Percentiles rank a stretch among this genome's conserved stretches.
Evolutionary conservation across 1,140 invertebrate species (phyloP).

Genomic region (Prorops nasuta): DNA sequence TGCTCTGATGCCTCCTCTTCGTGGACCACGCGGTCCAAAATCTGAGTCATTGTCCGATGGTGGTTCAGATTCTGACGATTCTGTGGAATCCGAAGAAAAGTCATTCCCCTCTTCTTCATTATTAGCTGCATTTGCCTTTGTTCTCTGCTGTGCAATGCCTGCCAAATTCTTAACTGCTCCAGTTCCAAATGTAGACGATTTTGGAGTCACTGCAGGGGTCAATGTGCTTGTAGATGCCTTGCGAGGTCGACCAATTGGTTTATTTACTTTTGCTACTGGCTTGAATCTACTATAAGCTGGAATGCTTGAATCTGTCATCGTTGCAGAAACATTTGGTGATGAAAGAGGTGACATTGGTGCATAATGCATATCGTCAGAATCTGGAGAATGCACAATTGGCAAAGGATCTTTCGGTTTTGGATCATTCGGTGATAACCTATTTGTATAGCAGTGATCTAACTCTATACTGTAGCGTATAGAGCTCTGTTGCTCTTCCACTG

Average conservation of each 20-base stretch:
- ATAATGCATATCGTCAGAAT: constrained; percentile 33
- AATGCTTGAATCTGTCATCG: constrained; percentile 5
- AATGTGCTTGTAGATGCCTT: constrained; percentile 6
- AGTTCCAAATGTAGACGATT: constrained; percentile 22
- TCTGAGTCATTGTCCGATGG: constrained; percentile 51
- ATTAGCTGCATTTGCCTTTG: constrained; percentile 21
- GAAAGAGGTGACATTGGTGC: constrained; percentile 15
- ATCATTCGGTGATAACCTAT: constrained; percentile 42
- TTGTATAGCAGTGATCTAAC: constrained; percentile 56
- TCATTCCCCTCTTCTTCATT: constrained; percentile 32
- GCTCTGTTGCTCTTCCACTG: constrained; percentile 52
- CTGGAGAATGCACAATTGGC: constrained; percentile 37
- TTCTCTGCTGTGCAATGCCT: constrained; percentile 10
- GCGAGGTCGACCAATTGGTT: constrained; percentile 23
- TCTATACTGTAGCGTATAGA: constrained; percentile 47
- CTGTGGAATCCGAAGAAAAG: constrained; percentile 33
- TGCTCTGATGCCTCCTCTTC: constrained; percentile 37
- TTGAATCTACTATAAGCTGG: constrained; percentile 11
- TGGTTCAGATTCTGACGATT: constrained; percentile 47
- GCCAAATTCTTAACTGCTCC: constrained; percentile 11
- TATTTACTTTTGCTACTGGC: constrained; percentile 1
- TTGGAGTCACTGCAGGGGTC: constrained; percentile 17
- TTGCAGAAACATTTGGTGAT: not conserved
- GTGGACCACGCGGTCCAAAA: constrained; percentile 46
- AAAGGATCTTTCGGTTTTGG: constrained; percentile 45